Conservation (phyloP, 2,888 invertebrate species). For the Tanaodytes sp. region DNA sequence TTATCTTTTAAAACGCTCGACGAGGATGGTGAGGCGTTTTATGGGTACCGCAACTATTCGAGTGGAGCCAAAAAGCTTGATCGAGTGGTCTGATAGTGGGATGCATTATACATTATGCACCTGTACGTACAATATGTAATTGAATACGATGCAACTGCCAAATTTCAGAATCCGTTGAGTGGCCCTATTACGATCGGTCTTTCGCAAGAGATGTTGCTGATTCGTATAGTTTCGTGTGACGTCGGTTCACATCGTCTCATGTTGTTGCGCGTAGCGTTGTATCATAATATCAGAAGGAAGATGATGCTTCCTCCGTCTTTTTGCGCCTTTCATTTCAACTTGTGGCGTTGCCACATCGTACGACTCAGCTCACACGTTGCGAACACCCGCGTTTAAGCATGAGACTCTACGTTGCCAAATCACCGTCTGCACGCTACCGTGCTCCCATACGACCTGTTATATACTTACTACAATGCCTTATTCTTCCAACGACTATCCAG, state of each 20-base stretch:
- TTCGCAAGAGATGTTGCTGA: conserved; percentile 15
- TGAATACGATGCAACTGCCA: conserved; percentile 31
- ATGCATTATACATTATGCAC: conserved; percentile 1
- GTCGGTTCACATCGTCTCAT: conserved; percentile 14
- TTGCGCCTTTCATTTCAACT: conserved; percentile 41
- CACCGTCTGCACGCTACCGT: conserved; percentile 12
- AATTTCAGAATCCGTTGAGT: conserved; percentile 51
- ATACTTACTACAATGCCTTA: too few relatives aligned
- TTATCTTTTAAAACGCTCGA: too few relatives aligned
- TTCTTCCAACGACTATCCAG: too few relatives aligned
- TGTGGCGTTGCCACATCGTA: conserved; percentile 55
- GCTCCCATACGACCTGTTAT: conserved; percentile 5
- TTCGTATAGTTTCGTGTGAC: conserved; percentile 25
- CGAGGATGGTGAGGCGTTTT: too few relatives aligned
- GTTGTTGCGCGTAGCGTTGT: conserved; percentile 21
- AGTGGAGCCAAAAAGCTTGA: conserved; percentile 7
- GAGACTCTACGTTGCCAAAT: conserved; percentile 33
- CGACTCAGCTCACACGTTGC: background rate
- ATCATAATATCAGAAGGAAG: conserved; percentile 36
- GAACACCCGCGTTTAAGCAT: conserved; percentile 28
- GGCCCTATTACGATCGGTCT: conserved; percentile 45
- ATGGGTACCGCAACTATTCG: too few relatives aligned
- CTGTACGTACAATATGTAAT: conserved; percentile 9
- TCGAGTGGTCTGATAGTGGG: conserved; percentile 3
- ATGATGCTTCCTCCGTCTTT: conserved; percentile 42